Evolutionary conservation across 2,113 vertebrate genomes (phyloP).

Genomic region (Limnothrissa miodon): DNA sequence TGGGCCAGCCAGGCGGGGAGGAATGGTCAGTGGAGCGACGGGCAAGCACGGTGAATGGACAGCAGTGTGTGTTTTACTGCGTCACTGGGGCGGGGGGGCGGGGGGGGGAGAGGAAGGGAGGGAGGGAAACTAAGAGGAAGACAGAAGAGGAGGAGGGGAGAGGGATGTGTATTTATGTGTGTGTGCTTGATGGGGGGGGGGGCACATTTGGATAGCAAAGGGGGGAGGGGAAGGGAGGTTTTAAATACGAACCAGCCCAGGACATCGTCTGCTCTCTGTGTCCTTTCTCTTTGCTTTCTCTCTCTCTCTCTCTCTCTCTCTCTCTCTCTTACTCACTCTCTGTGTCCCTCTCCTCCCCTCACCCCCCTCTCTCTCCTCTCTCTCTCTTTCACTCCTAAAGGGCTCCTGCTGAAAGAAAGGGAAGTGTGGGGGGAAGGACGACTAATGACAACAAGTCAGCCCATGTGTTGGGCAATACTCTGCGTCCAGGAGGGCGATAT

Average conservation of each 20-base stretch:
- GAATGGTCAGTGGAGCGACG: conserved; percentile 18
- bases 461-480: conserved; percentile 33
- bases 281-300: conserved; percentile 27
- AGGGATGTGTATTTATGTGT: background rate
- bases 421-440: conserved; percentile 33
- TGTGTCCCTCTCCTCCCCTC: background rate
- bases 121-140: background rate
- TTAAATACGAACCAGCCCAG: conserved; percentile 47
- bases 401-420: conserved; percentile 38
- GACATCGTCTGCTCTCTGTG: conserved; percentile 36
- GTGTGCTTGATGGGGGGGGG: background rate
- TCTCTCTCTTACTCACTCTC: background rate
- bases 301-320: conserved; percentile 20
- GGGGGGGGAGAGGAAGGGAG: background rate
- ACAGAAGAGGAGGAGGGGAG: background rate
- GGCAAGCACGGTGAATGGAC: conserved; percentile 40
- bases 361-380: background rate
- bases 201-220: background rate
- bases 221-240: conserved; percentile 7
- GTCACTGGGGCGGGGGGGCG: conserved; percentile 22
- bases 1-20: conserved; percentile 15
- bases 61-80: conserved; percentile 38
- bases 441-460: conserved; percentile 50
- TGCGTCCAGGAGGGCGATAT: background rate
- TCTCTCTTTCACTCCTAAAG: background rate